Evolutionary conservation across 2,113 vertebrate species (phyloP).

Genomic region (Parus major): DNA sequence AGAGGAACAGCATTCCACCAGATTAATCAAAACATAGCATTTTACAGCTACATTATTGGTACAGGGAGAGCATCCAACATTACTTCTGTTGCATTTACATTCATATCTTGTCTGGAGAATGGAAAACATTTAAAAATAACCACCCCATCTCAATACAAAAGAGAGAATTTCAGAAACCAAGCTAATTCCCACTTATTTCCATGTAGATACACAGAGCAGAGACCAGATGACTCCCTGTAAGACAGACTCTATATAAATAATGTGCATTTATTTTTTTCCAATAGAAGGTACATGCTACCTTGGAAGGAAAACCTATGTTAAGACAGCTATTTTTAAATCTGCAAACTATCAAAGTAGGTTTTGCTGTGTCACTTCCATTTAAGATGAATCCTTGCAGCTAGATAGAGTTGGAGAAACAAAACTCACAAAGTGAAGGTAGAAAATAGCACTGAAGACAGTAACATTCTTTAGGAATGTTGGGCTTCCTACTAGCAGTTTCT

Average conservation of each 20-base stretch:
- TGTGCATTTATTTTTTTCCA: neutral
- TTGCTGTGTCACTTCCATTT: neutral
- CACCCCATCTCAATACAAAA: neutral
- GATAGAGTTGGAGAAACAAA: neutral
- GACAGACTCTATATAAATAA: neutral
- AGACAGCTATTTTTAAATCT: neutral
- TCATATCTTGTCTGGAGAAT: neutral
- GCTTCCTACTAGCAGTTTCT: neutral
- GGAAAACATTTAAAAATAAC: neutral
- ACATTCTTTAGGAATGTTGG: neutral
- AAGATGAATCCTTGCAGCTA: slow-evolving; percentile 17
- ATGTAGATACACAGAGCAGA: neutral
- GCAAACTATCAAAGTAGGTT: neutral
- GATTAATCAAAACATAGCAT: neutral
- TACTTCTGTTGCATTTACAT: neutral
- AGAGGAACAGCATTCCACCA: neutral
- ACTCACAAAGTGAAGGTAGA: neutral
- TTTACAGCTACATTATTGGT: neutral
- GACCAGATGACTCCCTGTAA: neutral
- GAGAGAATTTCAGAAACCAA: neutral
- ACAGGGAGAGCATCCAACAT: neutral
- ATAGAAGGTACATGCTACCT: slow-evolving; percentile 6
- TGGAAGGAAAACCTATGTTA: neutral
- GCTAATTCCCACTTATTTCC: neutral
- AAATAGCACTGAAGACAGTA: neutral